Base-by-base conservation (phyloP, 2,113 vertebrate genomes). In the Nycticryphes semicollaris region DNA sequence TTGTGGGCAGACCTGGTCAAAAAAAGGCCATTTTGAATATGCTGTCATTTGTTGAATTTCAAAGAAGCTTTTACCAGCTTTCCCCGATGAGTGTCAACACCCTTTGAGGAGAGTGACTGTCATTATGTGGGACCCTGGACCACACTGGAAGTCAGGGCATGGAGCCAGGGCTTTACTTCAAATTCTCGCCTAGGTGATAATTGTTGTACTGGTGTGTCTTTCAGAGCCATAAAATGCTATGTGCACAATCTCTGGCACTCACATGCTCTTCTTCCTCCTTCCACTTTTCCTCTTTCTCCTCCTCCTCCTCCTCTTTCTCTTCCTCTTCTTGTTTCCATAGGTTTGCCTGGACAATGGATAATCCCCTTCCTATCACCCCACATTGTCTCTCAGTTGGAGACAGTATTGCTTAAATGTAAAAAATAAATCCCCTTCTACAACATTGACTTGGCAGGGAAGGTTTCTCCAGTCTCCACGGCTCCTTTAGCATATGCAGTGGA, bases 31-130 rank as follows among this genome's bases (percentile, higher is more conserved):
- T 78, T 82, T 75, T 87, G 33, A 76, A 12, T 70, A 53, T 27
- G 1, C 35, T 89, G 6, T 62, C 2, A 17, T 63, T 75, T 72
- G 28, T 24, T 54, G 24, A 57, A 37, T 83, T 83, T 90, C 47
- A 24, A 89, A 81, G 37, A 68, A 48, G 20, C 11, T 81, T 93
- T 78, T 84, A 30, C n/a, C 25, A 43, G 7, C 14, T 82, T 66
- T 3, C 8, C 9, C 3, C 2, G 6, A 1, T 41, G 41, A 73
- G 14, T 28, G 30, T 3, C 59, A 76, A 7, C 1, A 1, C 6
- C 45, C 12, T 12, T 13, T 3, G 3, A 7, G n/a, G 59, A 50
- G 31, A 60, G 21, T 25, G 10, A 4, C 47, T 72, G 56, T 25
- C 4, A 22, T 53, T 35, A 30, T 27, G 25, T 64, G 28, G 25